Conservation (phyloP, 2,113 vertebrate species). For the Harpagus bidentatus region DNA sequence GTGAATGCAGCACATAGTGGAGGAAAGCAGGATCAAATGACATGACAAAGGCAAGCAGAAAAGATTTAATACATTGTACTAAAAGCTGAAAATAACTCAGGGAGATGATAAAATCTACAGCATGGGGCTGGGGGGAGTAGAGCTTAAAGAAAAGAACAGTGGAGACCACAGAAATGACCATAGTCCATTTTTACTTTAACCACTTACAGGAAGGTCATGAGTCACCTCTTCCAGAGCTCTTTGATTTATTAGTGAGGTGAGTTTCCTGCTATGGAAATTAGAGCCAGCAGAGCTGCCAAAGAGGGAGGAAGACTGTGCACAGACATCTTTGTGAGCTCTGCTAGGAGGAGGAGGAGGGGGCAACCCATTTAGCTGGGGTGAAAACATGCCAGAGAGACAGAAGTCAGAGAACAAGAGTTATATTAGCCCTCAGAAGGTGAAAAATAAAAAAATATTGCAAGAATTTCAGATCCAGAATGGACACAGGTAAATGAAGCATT, state of each 20-base stretch:
- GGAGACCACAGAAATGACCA: conserved; percentile 4
- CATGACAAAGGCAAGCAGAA: neutral
- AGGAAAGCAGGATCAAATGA: neutral
- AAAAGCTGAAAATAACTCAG: conserved; percentile 4
- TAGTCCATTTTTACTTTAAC: conserved; percentile 3
- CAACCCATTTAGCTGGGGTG: neutral
- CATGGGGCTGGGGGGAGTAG: neutral
- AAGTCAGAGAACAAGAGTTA: neutral
- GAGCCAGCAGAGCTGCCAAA: neutral
- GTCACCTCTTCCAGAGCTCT: conserved; percentile 1
- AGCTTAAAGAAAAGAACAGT: neutral
- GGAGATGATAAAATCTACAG: neutral
- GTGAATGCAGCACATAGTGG: neutral
- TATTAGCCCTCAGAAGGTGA: neutral
- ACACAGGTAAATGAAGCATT: neutral
- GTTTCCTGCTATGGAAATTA: conserved; percentile 12
- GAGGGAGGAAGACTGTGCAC: neutral
- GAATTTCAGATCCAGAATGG: neutral
- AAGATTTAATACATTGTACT: neutral
- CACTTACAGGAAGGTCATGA: conserved; percentile 36
- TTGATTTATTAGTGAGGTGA: conserved; percentile 23
- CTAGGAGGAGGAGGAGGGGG: neutral
- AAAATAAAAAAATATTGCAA: neutral
- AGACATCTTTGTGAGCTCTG: neutral
- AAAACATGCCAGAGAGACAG: neutral